These are phyloP conservation scores for Glossophaga mutica DNA, from an alignment of 2,797 vertebrate genomes.

Conservation along the genomic window DNA sequence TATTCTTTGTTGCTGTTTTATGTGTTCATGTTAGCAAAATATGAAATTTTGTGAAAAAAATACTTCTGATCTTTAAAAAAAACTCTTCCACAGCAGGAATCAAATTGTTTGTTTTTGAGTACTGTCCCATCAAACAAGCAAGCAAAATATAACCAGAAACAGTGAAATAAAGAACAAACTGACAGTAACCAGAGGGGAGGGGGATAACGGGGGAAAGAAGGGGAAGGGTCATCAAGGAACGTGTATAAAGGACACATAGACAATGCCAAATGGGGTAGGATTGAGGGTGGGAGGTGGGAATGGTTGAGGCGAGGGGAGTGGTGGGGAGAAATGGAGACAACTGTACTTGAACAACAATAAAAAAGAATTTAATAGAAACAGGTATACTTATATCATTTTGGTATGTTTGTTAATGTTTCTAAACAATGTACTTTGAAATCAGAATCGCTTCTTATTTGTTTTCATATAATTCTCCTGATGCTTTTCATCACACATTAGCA, in stretches of 20 bases:
- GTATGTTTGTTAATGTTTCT: conserved; percentile 94
- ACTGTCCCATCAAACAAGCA: conserved; percentile 83
- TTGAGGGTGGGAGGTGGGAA: too few species aligned
- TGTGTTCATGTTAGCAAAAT: conserved; percentile 92
- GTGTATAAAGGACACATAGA: too few species aligned
- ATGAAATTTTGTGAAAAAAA: conserved; percentile 88
- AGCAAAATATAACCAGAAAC: too few species aligned
- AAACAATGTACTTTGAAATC: conserved; percentile 89
- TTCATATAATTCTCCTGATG: conserved; percentile 92
- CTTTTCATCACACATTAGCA: conserved; percentile 95
- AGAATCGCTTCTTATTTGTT: conserved; percentile 90
- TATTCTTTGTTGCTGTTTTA: conserved; percentile 96
- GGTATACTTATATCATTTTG: conserved; percentile 90
- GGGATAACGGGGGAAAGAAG: too few species aligned
- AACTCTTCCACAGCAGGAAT: conserved; percentile 89
- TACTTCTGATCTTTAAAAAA: conserved; percentile 86
- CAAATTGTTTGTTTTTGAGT: conserved; percentile 88
- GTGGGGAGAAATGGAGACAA: too few species aligned
- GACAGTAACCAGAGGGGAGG: too few species aligned
- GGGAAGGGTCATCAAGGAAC: too few species aligned
- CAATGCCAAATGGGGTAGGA: too few species aligned
- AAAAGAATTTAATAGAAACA: conserved; percentile 89
- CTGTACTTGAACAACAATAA: too few species aligned
- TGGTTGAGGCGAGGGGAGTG: too few species aligned
- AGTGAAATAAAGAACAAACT: too few species aligned